Percentiles rank a stretch among this genome's conserved stretches.
phyloP scores from a whole-genome alignment of 2,113 vertebrate species.

The Toxotes chatareus region DNA sequence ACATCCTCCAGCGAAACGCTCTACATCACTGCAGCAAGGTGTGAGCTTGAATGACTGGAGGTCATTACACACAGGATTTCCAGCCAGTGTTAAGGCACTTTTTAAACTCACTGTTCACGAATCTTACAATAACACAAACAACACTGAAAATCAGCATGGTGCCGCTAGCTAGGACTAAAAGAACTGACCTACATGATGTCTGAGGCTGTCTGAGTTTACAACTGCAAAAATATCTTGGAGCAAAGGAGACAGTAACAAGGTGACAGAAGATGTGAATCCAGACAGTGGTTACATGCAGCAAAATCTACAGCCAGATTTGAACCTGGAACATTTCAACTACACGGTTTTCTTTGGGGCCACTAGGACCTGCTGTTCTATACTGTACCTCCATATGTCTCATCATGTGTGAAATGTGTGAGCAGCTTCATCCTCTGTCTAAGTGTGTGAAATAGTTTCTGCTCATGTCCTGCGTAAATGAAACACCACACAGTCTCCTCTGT shows the following conservation, averaged over 20 bases:
- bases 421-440: background rate
- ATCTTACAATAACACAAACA: background rate
- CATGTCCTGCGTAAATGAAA: too few relatives aligned
- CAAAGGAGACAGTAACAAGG: background rate
- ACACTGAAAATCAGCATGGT: background rate
- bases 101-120: background rate
- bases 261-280: background rate
- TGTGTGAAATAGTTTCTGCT: background rate
- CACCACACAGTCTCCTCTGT: background rate
- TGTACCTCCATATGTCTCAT: background rate
- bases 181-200: background rate
- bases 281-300: background rate
- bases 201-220: background rate
- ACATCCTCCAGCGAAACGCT: background rate
- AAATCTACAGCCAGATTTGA: background rate
- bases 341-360: background rate
- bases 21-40: too few relatives aligned
- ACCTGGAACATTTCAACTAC: too few relatives aligned
- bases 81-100: background rate
- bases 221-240: background rate
- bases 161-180: background rate
- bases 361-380: background rate
- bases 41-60: too few relatives aligned
- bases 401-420: background rate
- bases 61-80: too few relatives aligned